phyloP scores from a whole-genome alignment of 1,140 invertebrate genomes.

The Papilio dardanus region DNA sequence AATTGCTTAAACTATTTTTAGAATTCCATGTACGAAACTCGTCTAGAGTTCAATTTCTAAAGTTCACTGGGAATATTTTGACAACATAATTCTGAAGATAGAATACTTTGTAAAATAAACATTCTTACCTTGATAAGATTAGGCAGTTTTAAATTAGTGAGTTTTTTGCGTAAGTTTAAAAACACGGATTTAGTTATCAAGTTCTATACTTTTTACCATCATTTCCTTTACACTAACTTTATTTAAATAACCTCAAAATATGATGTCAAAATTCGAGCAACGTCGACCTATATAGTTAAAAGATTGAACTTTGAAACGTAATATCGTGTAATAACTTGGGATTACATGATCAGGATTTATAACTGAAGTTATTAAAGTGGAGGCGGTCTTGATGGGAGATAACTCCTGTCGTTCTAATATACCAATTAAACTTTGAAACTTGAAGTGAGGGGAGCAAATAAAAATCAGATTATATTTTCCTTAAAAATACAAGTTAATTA shows the following conservation, averaged over 20 bases:
- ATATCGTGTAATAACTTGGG: constrained; percentile 8
- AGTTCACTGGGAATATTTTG: constrained; percentile 4
- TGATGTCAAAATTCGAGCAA: background rate
- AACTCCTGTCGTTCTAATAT: background rate
- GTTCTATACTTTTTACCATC: too few relatives aligned
- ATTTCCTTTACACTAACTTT: too few relatives aligned
- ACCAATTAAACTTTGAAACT: constrained; percentile 11
- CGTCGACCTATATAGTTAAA: constrained; percentile 6
- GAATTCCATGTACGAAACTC: constrained; percentile 9
- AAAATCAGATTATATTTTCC: background rate
- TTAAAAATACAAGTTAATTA: background rate
- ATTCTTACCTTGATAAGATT: too few relatives aligned
- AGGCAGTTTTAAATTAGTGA: too few relatives aligned
- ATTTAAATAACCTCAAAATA: background rate
- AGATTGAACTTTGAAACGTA: constrained; percentile 7
- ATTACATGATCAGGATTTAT: constrained; percentile 14
- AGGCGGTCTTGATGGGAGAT: background rate
- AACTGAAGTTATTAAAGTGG: constrained; percentile 13
- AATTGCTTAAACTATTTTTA: constrained; percentile 62
- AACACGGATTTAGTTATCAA: too few relatives aligned
- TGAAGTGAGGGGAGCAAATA: background rate
- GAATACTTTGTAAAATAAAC: background rate
- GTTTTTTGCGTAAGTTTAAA: too few relatives aligned
- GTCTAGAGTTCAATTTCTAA: constrained; percentile 3
- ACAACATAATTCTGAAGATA: background rate